Base-by-base conservation (phyloP, 2,888 invertebrate genomes). In the Meliscaeva auricollis region DNA sequence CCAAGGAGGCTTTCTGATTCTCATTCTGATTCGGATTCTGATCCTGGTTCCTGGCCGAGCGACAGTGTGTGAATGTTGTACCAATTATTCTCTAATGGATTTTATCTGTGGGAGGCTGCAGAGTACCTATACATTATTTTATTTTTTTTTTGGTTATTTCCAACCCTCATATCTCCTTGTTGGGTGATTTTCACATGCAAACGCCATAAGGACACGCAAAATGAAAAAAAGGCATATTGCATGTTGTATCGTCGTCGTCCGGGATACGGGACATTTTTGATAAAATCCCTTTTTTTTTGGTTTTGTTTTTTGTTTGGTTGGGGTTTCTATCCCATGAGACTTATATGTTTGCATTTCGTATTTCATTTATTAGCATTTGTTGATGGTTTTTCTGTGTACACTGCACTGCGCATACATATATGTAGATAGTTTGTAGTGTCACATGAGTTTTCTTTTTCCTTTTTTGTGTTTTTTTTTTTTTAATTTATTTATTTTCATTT, bases 11-110 rank as follows among this genome's bases (percentile, higher is more conserved):
- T 66, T 66, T 64, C 44, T 46, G 32, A 20, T 22, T 44, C 44
- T 15, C 8, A 15, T 26, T 48, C 56, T 32, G 32, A 32, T 32
- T 32, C 32, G 11, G 35, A 38, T 38, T 38, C 66, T 26, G 48
- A 22, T 50, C 4, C 35, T 7, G 32, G 32, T 32, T 32, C 17
- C 44, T n/a, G 35, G 50, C 35, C 66, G n/a, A n/a, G n/a, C 66
- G 48, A 17, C 56, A 52, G 56, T 74, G 73, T 83, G 66, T 73
- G 72, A 68, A 73, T 74, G 69, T 74, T 78, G n/a, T 44, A 75
- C 79, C 84, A 84, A 80, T 84, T 84, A 84, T 84, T 80, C 32
- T 84, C 80, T 84, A 84, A 84, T 80, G 80, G 84, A 75, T 80
- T 84, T 75, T 72, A 75, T 74, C 54, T 62, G 48, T 35, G 69